Evolutionary conservation across 1,140 invertebrate species (phyloP).

Genomic region (Mamestra configurata): DNA sequence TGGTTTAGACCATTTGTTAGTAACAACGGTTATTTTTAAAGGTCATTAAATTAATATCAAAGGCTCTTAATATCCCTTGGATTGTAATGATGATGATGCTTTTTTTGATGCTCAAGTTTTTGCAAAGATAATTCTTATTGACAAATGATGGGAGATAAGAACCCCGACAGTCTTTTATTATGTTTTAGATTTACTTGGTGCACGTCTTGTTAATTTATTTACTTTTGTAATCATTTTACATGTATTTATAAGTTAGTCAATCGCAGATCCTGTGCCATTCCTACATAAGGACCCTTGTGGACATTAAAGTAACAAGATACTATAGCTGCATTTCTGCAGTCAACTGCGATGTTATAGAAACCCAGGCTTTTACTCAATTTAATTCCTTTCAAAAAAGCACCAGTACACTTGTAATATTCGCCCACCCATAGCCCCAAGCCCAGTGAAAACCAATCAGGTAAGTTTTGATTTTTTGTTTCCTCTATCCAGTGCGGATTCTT

Average conservation of each 20-base stretch:
- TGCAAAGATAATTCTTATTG: conserved; percentile 6
- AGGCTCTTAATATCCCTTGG: conserved; percentile 48
- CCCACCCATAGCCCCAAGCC: not conserved
- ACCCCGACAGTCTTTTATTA: not conserved
- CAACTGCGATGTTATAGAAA: too few species aligned
- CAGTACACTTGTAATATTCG: too few species aligned
- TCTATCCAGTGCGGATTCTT: not conserved
- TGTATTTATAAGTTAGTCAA: too few species aligned
- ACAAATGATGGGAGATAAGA: conserved; percentile 11
- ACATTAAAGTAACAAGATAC: too few species aligned
- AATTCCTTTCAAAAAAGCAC: not conserved
- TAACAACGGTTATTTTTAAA: conserved; percentile 53
- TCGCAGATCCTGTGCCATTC: too few species aligned
- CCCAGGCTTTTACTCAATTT: not conserved
- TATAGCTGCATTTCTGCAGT: too few species aligned
- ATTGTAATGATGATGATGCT: conserved; percentile 58
- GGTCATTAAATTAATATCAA: conserved; percentile 70
- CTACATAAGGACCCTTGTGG: too few species aligned
- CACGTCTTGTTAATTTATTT: too few species aligned
- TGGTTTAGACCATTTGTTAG: conserved; percentile 66
- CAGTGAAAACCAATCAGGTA: not conserved
- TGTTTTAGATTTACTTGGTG: not conserved
- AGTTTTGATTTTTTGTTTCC: not conserved
- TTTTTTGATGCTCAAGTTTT: conserved; percentile 11
- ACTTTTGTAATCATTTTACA: too few species aligned